phyloP scores from a whole-genome alignment of 2,797 vertebrate genomes.

The Adrianichthys oophorus region DNA sequence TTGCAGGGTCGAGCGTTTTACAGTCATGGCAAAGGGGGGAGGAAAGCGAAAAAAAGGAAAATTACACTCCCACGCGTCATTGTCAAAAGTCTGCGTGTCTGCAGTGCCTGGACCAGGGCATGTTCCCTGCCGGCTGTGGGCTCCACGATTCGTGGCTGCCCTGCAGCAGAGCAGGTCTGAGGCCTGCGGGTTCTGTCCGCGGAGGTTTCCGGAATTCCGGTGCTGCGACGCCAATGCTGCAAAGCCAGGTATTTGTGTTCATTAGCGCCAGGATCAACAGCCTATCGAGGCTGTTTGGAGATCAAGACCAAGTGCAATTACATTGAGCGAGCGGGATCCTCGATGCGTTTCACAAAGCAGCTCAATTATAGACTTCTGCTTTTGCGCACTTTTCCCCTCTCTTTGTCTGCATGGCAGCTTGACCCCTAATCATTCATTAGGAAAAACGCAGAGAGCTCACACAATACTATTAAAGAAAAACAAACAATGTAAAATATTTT shows the following conservation, averaged over 20 bases:
- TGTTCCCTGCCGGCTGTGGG: constrained; percentile 24
- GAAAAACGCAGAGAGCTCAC: neutral
- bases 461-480: neutral
- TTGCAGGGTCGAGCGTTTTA: constrained; percentile 10
- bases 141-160: constrained; percentile 15
- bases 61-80: constrained; percentile 47
- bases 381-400: constrained; percentile 19
- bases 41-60: neutral
- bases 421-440: constrained; percentile 6
- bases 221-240: constrained; percentile 36
- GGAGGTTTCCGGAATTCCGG: constrained; percentile 14
- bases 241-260: constrained; percentile 75
- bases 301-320: constrained; percentile 68
- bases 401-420: constrained; percentile 23
- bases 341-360: constrained; percentile 49
- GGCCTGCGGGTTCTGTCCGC: constrained; percentile 55
- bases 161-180: constrained; percentile 39
- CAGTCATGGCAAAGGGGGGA: constrained; percentile 10
- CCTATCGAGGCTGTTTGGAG: constrained; percentile 68
- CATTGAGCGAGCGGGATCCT: constrained; percentile 44
- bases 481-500: neutral
- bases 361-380: constrained; percentile 33
- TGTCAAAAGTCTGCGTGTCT: constrained; percentile 53
- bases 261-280: constrained; percentile 77
- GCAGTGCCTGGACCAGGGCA: constrained; percentile 47